Evolutionary conservation across 64 coral and sea anemone species (phyloP), one percentile per base, ranked within the genome.

Genomic region (Montipora foliosa): DNA sequence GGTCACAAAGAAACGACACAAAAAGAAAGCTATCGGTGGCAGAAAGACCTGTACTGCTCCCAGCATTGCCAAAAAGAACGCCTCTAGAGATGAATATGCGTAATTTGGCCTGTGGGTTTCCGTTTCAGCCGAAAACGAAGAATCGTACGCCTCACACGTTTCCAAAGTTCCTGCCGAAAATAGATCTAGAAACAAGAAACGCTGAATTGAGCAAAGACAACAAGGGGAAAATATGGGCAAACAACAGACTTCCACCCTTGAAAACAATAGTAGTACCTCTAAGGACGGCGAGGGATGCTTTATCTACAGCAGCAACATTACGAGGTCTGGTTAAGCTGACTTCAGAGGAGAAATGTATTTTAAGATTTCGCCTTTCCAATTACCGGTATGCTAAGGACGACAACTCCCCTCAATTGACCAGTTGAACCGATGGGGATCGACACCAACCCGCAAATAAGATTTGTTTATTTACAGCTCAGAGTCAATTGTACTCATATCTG

Each of bases 301-400:
- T 86, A 47, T 69, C 82, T 20, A 85, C 90, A 13, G 75, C 90
- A 75, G 90, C 81, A 8, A 92, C 90, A 14, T 21, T 57, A 6
- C 22, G 90, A 44, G 90, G 90, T 19, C 53, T 92, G 4, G 61
- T 75, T 15, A 74, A 29, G 17, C 44, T 92, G 17, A 83, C 75
- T 24, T 73, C 69, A 46, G 82, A 85, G 13, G 80, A 92, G 5
- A 24, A 84, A 49, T 52, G 77, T 59, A 66, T 92, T 67, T 92
- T 84, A 19, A 53, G 90, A 85, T 92, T 92, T 85, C 80, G 90
- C 60, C 69, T 92, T 67, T 92, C 90, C 45, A 92, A 92, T 86
- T 92, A 92, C 67, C 55, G 37, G 37, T 37, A 74, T 62, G 81
- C 44, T 24, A 74, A 66, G 60, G 81, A 86, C 70, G 5, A 78